These are phyloP conservation scores for Anthopleura sola DNA, from an alignment of 64 coral and sea anemone genomes.

Conservation along the genomic window DNA sequence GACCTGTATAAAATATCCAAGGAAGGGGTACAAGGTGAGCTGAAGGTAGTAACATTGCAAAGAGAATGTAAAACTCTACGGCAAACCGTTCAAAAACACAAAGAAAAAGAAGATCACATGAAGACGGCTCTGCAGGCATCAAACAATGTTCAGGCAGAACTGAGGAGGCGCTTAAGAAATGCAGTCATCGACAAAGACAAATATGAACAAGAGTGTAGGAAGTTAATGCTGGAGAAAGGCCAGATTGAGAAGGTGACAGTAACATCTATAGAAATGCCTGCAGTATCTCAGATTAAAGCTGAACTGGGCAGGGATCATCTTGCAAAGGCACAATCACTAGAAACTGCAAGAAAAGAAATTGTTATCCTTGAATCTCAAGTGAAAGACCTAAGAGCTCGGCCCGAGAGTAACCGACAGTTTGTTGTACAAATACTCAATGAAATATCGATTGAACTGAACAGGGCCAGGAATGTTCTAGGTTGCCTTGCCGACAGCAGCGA, in stretches of 20 bases:
- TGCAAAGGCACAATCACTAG: conserved; percentile 20
- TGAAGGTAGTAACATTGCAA: background rate
- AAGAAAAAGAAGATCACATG: conserved; percentile 12
- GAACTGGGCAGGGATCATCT: background rate
- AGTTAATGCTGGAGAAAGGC: conserved; percentile 6
- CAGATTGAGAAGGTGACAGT: conserved; percentile 42
- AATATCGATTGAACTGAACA: background rate
- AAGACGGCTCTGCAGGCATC: conserved; percentile 12
- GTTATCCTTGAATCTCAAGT: conserved; percentile 52
- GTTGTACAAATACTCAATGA: background rate
- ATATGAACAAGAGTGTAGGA: conserved; percentile 28
- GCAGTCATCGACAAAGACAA: conserved; percentile 40
- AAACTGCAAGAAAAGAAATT: conserved; percentile 69
- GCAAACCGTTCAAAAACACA: conserved; percentile 16
- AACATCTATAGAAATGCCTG: conserved; percentile 36
- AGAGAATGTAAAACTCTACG: conserved; percentile 23
- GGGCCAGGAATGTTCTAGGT: background rate
- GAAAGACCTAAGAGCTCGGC: conserved; percentile 47
- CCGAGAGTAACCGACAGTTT: conserved; percentile 26
- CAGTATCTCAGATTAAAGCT: background rate
- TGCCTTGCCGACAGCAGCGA: background rate
- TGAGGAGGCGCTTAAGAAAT: conserved; percentile 3
- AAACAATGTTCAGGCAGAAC: conserved; percentile 20
- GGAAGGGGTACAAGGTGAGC: conserved; percentile 5
- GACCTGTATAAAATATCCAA: conserved; percentile 16